Evolutionary conservation across 2,113 vertebrate species (phyloP).

Genomic region (Seriola aureovittata): DNA sequence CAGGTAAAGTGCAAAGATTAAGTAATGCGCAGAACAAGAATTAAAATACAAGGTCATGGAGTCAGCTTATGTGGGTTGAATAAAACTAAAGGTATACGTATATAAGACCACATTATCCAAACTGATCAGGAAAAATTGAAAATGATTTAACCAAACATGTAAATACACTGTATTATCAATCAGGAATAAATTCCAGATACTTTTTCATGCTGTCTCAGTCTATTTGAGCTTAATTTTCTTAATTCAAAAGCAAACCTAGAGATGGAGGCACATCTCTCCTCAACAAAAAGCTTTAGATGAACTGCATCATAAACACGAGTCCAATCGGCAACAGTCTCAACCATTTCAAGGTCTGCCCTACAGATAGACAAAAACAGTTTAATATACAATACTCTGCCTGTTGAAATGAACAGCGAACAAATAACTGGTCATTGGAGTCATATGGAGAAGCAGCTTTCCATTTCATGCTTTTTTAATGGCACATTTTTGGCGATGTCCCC

Average conservation of each 20-base stretch:
- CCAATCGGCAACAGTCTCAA: neutral
- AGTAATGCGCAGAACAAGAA: neutral
- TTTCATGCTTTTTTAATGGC: conserved; percentile 74
- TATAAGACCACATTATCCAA: neutral
- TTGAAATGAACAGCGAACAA: conserved; percentile 40
- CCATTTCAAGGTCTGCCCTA: conserved; percentile 8
- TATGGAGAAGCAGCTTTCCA: conserved; percentile 62
- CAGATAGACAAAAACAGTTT: neutral
- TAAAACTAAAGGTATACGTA: neutral
- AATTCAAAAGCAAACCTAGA: neutral
- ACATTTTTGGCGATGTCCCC: conserved; percentile 48
- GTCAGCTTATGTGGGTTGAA: neutral
- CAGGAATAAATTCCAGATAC: neutral
- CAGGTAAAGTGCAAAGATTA: conserved; percentile 22
- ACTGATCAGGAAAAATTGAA: conserved; percentile 15
- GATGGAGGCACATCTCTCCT: neutral
- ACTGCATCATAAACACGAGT: conserved; percentile 5
- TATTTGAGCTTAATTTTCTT: neutral
- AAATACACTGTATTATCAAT: neutral
- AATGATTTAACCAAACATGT: neutral
- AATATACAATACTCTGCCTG: neutral
- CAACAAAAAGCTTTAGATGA: neutral
- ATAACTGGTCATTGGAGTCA: conserved; percentile 49
- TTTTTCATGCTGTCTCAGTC: neutral
- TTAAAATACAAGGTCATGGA: conserved; percentile 7